Evolutionary conservation across 2,797 vertebrate species (phyloP), one percentile per base, ranked within the genome.

Genomic region (Neopelma chrysocephalum): DNA sequence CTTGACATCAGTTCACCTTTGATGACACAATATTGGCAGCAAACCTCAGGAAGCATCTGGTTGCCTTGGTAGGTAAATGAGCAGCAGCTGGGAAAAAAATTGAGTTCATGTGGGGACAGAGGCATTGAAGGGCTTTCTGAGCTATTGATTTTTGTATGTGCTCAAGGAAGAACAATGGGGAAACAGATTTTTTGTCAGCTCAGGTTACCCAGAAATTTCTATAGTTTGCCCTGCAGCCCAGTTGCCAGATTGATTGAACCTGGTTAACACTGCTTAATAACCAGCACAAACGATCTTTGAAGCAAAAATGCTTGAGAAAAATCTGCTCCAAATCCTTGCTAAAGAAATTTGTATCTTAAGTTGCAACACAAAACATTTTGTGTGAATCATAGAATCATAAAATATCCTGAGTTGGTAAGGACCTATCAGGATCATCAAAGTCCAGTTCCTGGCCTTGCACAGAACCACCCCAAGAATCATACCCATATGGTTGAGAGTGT

Each of bases 51-150:
- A 93, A 91, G 82, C 88, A 94, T 94, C 96, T 95, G 85, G 25
- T 66, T 93, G 91, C 65, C 54, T 91, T 58, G 69, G 76, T 75
- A 83, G 90, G 94, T 95, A 93, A 95, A 94, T 91, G 85, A 93
- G 51, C 26, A 94, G 76, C 94, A 95, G 85, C 85, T 96, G 91
- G 77, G 73, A 21, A 87, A 93, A 85, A 94, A 93, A 81, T 2
- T 21, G 82, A 91, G 82, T 91, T 95, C 69, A 65, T 6, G 2
- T 65, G 62, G 82, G 82, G 91, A 96, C 69, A 82, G 79, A 92
- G 32, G 42, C 57, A 58, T 34, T 91, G 82, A 94, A 96, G 69
- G 45, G 57, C 72, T 95, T 90, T 90, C 82, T 69, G 72, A 95
- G 80, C 38, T 88, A 96, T 88, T 86, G 88, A 88, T 88, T 95